Percentiles rank a stretch among this genome's conserved stretches.
These are phyloP conservation scores for Strigamia transsilvanica DNA, from an alignment of 2,888 invertebrate genomes.

Conservation along the genomic window DNA sequence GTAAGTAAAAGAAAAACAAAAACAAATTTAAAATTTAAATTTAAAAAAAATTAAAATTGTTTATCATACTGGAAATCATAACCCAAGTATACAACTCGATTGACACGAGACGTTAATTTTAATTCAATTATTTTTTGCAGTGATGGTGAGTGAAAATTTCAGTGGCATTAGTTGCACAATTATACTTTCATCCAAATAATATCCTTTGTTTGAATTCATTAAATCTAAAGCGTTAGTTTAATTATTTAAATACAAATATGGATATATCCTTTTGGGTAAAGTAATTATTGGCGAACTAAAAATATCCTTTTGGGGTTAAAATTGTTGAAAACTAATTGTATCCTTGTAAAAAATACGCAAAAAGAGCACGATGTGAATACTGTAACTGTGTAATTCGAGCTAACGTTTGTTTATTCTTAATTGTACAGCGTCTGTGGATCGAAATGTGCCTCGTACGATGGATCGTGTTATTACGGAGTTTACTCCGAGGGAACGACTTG, in stretches of 20 bases:
- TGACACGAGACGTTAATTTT: not conserved
- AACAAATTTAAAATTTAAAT: not conserved
- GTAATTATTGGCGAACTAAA: not conserved
- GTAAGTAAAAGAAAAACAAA: not conserved
- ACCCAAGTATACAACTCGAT: not conserved
- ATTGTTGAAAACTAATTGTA: not conserved
- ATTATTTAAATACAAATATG: not conserved
- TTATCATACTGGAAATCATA: not conserved
- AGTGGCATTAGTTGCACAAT: not conserved
- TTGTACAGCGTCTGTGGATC: conserved; percentile 52
- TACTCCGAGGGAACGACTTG: conserved; percentile 61
- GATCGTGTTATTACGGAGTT: conserved; percentile 60
- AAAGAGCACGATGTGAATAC: not conserved
- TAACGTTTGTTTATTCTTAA: not conserved
- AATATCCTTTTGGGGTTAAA: conserved; percentile 14
- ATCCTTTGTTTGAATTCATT: conserved; percentile 15
- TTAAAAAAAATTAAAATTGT: not conserved
- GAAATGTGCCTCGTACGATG: conserved; percentile 60
- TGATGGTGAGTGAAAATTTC: conserved; percentile 34
- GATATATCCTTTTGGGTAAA: not conserved
- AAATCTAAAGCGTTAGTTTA: not conserved
- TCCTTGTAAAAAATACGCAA: not conserved
- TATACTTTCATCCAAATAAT: conserved; percentile 18
- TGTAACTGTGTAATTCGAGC: not conserved
- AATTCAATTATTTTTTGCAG: conserved; percentile 44